Evolutionary conservation across 2,113 vertebrate genomes (phyloP), one percentile per base, ranked within the genome.

Genomic region (Indicator maculatus): DNA sequence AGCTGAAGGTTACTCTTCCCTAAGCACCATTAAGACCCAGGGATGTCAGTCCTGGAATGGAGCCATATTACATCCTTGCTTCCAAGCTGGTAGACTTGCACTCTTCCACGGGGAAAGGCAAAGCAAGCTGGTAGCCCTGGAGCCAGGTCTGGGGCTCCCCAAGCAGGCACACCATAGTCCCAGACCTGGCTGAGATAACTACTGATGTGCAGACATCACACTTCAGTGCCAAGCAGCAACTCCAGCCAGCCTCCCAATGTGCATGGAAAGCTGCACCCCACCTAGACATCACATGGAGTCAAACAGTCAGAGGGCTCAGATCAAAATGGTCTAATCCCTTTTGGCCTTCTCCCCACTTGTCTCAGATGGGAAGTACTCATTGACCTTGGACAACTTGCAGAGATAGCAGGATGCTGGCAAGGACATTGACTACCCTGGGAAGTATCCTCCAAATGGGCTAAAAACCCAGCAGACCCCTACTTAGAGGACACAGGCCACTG

Each of bases 91-190:
- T 88, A 52, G n/a, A 56, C 21, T 75, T n/a, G 23, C 23, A n/a
- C 2, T 0, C 77, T 86, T 86, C 63, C 36, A 61, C 19, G 38
- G 1, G 31, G 28, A 36, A 63, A 66, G n/a, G 33, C 47, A 53
- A 1, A 9, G n/a, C 36, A 81, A 78, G 16, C 0, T 87, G 64
- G 26, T 33, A 69, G 38, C 6, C 26, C 11, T 74, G 36, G 53
- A 75, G 9, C 41, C 53, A 47, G 45, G 20, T 11, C 16, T 0
- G 0, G 30, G 39, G 18, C 53, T 79, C 6, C 16, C 15, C 0
- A 4, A 60, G 17, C 17, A 65, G 69, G 53, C 41, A 61, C 44
- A 45, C 36, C 10, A 2, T 4, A 21, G 50, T 65, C 41, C 45
- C 24, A 52, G 21, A 13, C 5, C 63, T 83, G 72, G 36, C 31